phyloP scores from a whole-genome alignment of 1,140 invertebrate species.

The Helicoverpa armigera region DNA sequence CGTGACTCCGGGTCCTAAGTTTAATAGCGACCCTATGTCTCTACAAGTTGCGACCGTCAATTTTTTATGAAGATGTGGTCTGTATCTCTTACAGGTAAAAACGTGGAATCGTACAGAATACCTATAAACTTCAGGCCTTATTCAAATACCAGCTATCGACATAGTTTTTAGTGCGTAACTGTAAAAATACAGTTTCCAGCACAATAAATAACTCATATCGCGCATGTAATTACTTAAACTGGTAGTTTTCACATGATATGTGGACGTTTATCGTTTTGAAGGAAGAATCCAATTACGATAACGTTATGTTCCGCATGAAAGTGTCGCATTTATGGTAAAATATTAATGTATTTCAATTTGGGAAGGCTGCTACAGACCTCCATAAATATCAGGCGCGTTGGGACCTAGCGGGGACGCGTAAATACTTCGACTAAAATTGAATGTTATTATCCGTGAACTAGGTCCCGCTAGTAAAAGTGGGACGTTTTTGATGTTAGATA shows the following conservation, averaged over 20 bases:
- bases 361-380: slow-evolving; percentile 81
- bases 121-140: not conserved
- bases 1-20: slow-evolving; percentile 35
- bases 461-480: slow-evolving; percentile 48
- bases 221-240: slow-evolving; percentile 41
- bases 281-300: slow-evolving; percentile 86
- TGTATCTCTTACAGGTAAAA: not conserved
- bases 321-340: slow-evolving; percentile 86
- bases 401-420: slow-evolving; percentile 77
- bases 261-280: slow-evolving; percentile 73
- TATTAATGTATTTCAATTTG: slow-evolving; percentile 87
- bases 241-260: slow-evolving; percentile 53
- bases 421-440: slow-evolving; percentile 83
- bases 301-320: slow-evolving; percentile 84
- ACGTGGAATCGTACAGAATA: not conserved
- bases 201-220: slow-evolving; percentile 38
- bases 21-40: slow-evolving; percentile 18
- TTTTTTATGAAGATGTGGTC: slow-evolving; percentile 27
- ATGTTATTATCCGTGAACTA: slow-evolving; percentile 78
- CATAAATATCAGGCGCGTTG: slow-evolving; percentile 82
- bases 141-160: not conserved
- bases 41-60: slow-evolving; percentile 18
- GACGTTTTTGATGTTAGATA: slow-evolving; percentile 55
- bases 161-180: not conserved
- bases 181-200: not conserved